A percentile compares a stretch with the other conserved stretches of the same genome.
Evolutionary conservation across 1,140 invertebrate species (phyloP).

Genomic region (Eueides isabella): DNA sequence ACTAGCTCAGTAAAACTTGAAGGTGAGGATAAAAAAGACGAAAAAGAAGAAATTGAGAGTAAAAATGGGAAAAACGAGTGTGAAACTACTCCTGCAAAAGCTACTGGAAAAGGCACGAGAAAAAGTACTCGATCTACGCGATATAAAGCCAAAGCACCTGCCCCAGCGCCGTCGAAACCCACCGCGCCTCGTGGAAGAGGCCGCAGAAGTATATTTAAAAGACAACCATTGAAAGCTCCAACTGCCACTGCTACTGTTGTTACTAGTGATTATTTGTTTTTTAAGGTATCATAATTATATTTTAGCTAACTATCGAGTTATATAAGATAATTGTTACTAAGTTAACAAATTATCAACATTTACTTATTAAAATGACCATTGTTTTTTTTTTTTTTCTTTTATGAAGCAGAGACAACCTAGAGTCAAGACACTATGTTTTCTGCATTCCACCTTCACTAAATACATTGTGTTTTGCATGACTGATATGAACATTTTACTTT

Average conservation of each 20-base stretch:
- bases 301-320: not conserved
- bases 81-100: constrained; percentile 69
- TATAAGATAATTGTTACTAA: not conserved
- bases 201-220: constrained; percentile 91
- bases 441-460: no score
- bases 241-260: constrained; percentile 90
- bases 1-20: constrained; percentile 56
- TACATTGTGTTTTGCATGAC: no score
- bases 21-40: constrained; percentile 63
- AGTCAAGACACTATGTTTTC: no score
- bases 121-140: constrained; percentile 77
- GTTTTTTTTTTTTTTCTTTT: no score
- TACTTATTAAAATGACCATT: no score
- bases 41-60: constrained; percentile 57
- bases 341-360: not conserved
- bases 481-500: no score
- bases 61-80: constrained; percentile 61
- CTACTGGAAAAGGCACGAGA: constrained; percentile 68
- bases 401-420: no score
- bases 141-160: constrained; percentile 71
- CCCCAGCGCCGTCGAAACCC: constrained; percentile 52
- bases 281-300: constrained; percentile 83
- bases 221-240: constrained; percentile 91
- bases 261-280: constrained; percentile 91
- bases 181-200: constrained; percentile 87